These are phyloP conservation scores for Oncorhynchus kisutch DNA, from an alignment of 2,113 vertebrate genomes.

Conservation along the genomic window DNA sequence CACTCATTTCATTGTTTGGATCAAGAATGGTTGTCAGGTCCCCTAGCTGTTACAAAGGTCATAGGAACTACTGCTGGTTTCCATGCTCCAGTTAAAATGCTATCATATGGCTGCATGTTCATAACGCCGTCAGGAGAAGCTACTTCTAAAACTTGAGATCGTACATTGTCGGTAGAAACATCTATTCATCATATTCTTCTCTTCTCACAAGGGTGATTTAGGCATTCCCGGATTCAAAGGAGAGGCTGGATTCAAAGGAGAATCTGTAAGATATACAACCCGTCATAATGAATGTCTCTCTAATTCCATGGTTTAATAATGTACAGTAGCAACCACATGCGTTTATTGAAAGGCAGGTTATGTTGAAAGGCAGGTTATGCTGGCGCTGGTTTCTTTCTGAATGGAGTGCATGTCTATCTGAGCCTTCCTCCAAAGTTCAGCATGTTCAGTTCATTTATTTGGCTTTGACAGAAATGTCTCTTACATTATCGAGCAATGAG, in stretches of 20 bases:
- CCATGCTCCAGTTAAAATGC: background rate
- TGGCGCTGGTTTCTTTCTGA: too few species aligned
- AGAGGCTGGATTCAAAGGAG: conserved; percentile 92
- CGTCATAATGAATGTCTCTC: background rate
- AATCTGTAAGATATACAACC: conserved; percentile 77
- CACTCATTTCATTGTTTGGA: background rate
- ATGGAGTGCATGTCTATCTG: too few species aligned
- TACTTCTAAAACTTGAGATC: background rate
- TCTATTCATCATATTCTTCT: background rate
- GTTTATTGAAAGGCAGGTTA: too few species aligned
- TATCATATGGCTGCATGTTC: background rate
- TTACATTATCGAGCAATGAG: too few species aligned
- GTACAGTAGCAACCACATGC: too few species aligned
- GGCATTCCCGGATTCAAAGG: conserved; percentile 92
- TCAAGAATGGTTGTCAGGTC: too few species aligned
- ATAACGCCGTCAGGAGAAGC: background rate
- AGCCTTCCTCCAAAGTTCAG: too few species aligned
- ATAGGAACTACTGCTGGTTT: background rate
- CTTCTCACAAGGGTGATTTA: conserved; percentile 84
- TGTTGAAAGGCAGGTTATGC: too few species aligned
- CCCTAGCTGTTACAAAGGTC: too few species aligned
- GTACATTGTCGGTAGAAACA: background rate
- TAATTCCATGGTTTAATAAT: too few species aligned
- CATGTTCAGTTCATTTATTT: too few species aligned
- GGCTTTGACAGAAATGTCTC: too few species aligned